A percentile compares a stretch with the other conserved stretches of the same genome.
Evolutionary conservation across 1,140 invertebrate genomes (phyloP).

Genomic region (Diabrotica virgifera): DNA sequence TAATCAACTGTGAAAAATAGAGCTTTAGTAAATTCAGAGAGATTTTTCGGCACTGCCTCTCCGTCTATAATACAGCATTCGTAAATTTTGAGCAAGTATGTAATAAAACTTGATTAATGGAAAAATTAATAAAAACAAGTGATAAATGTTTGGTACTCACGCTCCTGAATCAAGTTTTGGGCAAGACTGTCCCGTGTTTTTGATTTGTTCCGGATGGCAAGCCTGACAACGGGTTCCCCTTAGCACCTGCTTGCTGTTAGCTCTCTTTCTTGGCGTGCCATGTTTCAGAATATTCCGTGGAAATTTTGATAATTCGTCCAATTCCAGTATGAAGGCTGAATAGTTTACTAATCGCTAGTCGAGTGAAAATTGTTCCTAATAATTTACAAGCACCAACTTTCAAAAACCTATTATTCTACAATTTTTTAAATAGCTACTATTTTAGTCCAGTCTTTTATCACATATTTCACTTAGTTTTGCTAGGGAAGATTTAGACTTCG

Average conservation of each 20-base stretch:
- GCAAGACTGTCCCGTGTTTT: slow-evolving; percentile 48
- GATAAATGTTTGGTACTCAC: slow-evolving; percentile 31
- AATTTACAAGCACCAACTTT: slow-evolving; percentile 9
- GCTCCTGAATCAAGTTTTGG: slow-evolving; percentile 45
- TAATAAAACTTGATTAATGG: too few relatives aligned
- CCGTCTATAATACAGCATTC: too few relatives aligned
- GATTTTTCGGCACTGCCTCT: too few relatives aligned
- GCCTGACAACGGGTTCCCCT: slow-evolving; percentile 37
- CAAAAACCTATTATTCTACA: slow-evolving; percentile 4
- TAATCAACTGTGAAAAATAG: too few relatives aligned
- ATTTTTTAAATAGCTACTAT: slow-evolving; percentile 4
- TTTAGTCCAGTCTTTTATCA: slow-evolving; percentile 4
- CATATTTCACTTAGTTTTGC: slow-evolving; percentile 11
- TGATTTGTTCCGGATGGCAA: slow-evolving; percentile 39
- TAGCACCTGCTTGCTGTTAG: slow-evolving; percentile 17
- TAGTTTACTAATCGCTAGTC: slow-evolving; percentile 5
- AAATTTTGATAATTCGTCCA: slow-evolving; percentile 24
- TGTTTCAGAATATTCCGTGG: slow-evolving; percentile 11
- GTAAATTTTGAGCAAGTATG: too few relatives aligned
- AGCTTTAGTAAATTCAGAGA: too few relatives aligned
- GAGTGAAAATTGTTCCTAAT: slow-evolving; percentile 7
- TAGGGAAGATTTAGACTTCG: background rate
- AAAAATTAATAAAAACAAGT: too few relatives aligned
- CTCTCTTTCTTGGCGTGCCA: slow-evolving; percentile 14
- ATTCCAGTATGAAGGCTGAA: slow-evolving; percentile 27